Evolutionary conservation across 2,797 vertebrate genomes (phyloP).

Genomic region (Petrocephalus sullivani): DNA sequence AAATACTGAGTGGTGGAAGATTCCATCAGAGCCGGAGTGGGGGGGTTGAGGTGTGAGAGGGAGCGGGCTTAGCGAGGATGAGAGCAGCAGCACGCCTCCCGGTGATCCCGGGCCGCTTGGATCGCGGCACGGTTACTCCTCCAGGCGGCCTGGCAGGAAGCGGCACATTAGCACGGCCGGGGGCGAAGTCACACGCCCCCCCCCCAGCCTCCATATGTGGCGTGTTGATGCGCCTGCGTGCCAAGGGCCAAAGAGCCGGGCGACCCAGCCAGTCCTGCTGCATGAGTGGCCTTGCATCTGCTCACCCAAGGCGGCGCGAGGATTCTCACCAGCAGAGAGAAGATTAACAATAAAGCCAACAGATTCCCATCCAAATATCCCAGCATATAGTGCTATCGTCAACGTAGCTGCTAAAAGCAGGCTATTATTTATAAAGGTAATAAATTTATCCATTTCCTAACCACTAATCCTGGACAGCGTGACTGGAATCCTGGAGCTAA

Average conservation of each 20-base stretch:
- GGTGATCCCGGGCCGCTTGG: conserved; percentile 21
- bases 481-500: neutral
- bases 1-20: neutral
- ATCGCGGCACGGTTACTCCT: conserved; percentile 50
- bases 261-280: conserved; percentile 46
- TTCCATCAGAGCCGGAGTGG: neutral
- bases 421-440: neutral
- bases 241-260: conserved; percentile 25
- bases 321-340: conserved; percentile 9
- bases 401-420: neutral
- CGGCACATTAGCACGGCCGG: conserved; percentile 43
- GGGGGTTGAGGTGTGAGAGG: conserved; percentile 2
- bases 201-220: conserved; percentile 35
- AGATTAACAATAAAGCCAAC: neutral
- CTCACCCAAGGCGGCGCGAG: conserved; percentile 36
- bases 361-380: neutral
- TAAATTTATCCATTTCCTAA: neutral
- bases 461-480: neutral
- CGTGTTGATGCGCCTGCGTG: conserved; percentile 22
- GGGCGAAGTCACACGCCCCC: conserved; percentile 38
- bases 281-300: conserved; percentile 38
- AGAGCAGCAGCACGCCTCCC: neutral
- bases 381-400: neutral
- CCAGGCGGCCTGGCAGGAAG: conserved; percentile 47
- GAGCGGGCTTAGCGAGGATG: conserved; percentile 29